These are phyloP conservation scores for Musca vetustissima DNA, from an alignment of 1,140 invertebrate genomes.

Conservation along the genomic window DNA sequence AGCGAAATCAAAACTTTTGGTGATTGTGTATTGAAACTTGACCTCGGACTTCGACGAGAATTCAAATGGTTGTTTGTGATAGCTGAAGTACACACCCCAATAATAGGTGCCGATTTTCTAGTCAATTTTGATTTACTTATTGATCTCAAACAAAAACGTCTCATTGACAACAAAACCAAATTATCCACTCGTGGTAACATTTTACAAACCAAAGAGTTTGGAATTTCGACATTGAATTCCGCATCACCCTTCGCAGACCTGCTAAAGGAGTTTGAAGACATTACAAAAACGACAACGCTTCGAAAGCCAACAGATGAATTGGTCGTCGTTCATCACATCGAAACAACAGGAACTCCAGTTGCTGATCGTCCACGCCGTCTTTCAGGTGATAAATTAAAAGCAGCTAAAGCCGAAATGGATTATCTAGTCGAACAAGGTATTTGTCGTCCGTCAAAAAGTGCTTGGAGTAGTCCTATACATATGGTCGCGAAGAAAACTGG, in stretches of 20 bases:
- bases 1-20: not conserved
- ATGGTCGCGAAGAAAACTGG: not conserved
- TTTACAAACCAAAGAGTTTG: not conserved
- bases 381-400: not conserved
- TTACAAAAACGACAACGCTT: not conserved
- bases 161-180: not conserved
- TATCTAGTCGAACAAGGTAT: not conserved
- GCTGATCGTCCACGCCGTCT: slow-evolving; percentile 4
- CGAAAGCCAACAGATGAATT: not conserved
- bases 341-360: slow-evolving; percentile 3
- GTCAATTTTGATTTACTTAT: not conserved
- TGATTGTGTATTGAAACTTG: not conserved
- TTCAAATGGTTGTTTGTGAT: slow-evolving; percentile 15
- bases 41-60: not conserved
- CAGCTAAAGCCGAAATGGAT: not conserved
- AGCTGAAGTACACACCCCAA: not conserved
- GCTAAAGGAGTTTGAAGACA: not conserved
- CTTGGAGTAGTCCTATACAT: not conserved
- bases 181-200: not conserved
- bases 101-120: slow-evolving; percentile 14
- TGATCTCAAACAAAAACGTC: not conserved
- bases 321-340: not conserved
- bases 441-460: not conserved
- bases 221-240: not conserved
- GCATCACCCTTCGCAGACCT: not conserved